phyloP scores from a whole-genome alignment of 2,797 vertebrate genomes.

The Mycteria americana region DNA sequence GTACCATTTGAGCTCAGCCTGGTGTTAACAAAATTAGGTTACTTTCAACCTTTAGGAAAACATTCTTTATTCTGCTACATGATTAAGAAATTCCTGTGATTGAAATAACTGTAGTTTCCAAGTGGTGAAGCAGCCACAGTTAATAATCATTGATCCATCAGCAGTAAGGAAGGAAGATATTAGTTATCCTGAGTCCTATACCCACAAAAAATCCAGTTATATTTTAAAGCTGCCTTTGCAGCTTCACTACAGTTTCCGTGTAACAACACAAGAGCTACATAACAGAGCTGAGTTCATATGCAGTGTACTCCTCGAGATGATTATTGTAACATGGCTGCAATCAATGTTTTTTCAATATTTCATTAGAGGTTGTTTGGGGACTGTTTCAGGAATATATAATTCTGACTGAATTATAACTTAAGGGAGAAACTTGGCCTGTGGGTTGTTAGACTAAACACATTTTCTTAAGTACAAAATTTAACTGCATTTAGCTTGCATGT shows the following conservation, averaged over 20 bases:
- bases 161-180: background rate
- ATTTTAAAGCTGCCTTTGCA: background rate
- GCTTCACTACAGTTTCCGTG: background rate
- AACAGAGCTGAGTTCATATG: background rate
- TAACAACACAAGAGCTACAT: background rate
- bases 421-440: constrained; percentile 41
- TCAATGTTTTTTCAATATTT: constrained; percentile 28
- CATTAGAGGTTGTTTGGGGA: constrained; percentile 14
- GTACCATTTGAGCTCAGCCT: background rate
- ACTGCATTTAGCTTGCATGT: constrained; percentile 43
- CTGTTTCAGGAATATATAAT: constrained; percentile 23
- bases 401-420: constrained; percentile 45
- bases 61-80: background rate
- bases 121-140: background rate
- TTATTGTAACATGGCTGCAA: constrained; percentile 22
- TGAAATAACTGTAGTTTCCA: background rate
- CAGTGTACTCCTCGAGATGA: background rate
- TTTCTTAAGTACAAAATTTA: constrained; percentile 54
- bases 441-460: constrained; percentile 36
- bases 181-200: background rate
- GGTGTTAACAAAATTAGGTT: background rate
- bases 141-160: background rate
- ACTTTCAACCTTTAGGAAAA: background rate
- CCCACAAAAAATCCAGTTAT: background rate
- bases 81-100: background rate